Conservation (phyloP, 2,888 invertebrate species). For the Schizaphis graminum region DNA sequence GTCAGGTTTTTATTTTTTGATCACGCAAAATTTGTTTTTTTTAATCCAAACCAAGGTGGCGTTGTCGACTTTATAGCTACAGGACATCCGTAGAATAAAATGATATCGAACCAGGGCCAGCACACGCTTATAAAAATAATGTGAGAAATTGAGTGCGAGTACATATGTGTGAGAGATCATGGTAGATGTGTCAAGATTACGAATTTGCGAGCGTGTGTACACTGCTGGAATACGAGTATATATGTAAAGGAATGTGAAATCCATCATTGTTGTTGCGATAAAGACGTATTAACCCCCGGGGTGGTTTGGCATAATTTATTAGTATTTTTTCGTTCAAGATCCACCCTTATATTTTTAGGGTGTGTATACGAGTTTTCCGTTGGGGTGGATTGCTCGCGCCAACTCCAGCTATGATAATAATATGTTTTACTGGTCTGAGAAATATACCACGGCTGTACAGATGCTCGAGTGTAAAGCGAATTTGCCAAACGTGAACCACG, state of each 20-base stretch:
- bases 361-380: not conserved
- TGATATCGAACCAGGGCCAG: not conserved
- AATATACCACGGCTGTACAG: not conserved
- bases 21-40: not conserved
- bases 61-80: not conserved
- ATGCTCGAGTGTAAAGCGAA: not conserved
- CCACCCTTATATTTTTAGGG: conserved; percentile 30
- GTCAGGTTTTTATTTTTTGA: not conserved
- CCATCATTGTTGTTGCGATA: conserved; percentile 51
- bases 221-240: not conserved
- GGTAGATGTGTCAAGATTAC: conserved; percentile 26
- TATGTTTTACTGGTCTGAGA: not conserved
- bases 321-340: conserved; percentile 38
- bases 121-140: not conserved
- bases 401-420: not conserved
- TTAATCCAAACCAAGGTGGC: not conserved
- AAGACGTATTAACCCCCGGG: conserved; percentile 51
- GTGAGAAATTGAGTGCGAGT: not conserved
- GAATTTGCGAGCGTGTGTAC: not conserved
- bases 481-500: not conserved
- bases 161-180: not conserved
- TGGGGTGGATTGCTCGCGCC: not conserved
- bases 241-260: conserved; percentile 41
- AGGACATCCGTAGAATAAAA: not conserved
- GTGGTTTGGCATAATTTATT: conserved; percentile 37